Conservation (phyloP, 2,113 vertebrate species). For the Pomatostomus ruficeps region DNA sequence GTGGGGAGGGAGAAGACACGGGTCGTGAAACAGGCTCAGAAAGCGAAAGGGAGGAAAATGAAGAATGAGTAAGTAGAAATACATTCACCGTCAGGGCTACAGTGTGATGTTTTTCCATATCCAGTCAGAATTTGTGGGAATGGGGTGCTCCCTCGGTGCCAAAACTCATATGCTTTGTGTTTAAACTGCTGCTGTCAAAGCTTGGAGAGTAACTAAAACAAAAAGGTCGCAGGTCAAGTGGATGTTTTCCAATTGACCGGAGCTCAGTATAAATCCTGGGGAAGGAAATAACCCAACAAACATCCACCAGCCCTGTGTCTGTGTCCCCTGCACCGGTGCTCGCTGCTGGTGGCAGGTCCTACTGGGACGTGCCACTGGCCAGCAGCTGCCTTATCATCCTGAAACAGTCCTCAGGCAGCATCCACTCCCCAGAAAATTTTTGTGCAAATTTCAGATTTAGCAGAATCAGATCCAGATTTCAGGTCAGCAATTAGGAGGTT, state of each 20-base stretch:
- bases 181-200: background rate
- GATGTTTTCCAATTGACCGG: background rate
- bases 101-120: rapidly evolving
- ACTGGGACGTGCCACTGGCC: background rate
- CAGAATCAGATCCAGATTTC: background rate
- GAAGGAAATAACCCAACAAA: background rate
- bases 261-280: background rate
- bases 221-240: background rate
- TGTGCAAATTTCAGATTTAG: background rate
- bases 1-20: background rate
- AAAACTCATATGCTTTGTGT: background rate
- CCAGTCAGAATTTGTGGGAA: background rate
- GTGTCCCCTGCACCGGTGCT: background rate
- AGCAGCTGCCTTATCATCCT: background rate
- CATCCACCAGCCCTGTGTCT: background rate
- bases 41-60: background rate
- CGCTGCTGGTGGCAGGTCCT: background rate
- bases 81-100: background rate
- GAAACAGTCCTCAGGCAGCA: background rate
- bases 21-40: background rate
- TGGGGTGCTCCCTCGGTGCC: background rate
- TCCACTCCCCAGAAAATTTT: background rate
- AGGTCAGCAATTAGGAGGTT: background rate
- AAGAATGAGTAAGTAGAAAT: background rate
- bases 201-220: background rate